These are phyloP conservation scores for Astreopora myriophthalma DNA, from an alignment of 64 coral and sea anemone genomes.

Conservation along the genomic window DNA sequence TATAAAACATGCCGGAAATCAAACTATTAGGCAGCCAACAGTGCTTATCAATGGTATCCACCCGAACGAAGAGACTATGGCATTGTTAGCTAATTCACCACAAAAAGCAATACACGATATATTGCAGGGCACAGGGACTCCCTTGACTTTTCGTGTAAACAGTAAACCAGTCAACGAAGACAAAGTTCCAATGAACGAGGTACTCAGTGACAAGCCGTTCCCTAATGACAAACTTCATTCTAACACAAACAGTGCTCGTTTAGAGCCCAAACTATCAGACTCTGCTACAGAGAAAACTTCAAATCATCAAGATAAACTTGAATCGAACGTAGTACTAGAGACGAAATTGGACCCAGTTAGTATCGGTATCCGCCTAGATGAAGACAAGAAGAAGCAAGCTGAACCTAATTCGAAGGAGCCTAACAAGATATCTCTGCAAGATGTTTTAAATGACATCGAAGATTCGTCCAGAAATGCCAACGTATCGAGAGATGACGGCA, in stretches of 20 bases:
- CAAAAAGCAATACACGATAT: not conserved
- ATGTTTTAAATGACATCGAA: constrained; percentile 9
- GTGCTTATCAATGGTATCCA: not conserved
- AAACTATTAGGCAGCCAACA: not conserved
- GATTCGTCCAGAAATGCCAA: not conserved
- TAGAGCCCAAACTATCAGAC: not conserved
- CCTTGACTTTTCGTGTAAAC: not conserved
- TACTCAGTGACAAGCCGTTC: not conserved
- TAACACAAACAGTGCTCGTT: not conserved
- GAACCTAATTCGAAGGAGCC: not conserved
- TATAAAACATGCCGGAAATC: not conserved
- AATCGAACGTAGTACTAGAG: not conserved
- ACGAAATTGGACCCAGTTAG: not conserved
- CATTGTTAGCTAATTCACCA: not conserved
- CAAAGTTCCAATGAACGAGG: not conserved
- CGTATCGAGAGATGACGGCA: not conserved
- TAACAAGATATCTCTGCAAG: not conserved
- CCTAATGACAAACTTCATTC: not conserved
- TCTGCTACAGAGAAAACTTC: not conserved
- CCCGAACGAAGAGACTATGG: not conserved
- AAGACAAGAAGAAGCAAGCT: not conserved
- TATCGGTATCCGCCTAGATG: constrained; percentile 12
- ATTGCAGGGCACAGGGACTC: not conserved
- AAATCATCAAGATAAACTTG: not conserved
- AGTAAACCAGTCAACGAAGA: not conserved